These are phyloP conservation scores for Eleutherodactylus coqui DNA, from an alignment of 2,797 vertebrate species.

Conservation along the genomic window DNA sequence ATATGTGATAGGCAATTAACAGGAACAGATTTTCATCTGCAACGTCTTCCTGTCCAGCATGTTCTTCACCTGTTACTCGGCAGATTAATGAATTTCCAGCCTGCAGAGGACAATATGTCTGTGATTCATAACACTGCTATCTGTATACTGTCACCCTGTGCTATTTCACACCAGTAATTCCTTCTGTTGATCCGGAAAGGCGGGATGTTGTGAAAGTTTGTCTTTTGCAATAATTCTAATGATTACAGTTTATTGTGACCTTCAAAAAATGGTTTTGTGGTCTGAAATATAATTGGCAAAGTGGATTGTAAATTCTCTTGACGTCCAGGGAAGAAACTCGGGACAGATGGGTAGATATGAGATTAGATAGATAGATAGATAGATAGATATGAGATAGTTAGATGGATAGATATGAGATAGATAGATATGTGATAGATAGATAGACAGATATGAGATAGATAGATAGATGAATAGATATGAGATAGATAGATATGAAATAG, in stretches of 20 bases:
- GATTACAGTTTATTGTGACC: not conserved
- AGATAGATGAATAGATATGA: not conserved
- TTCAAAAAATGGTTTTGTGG: not conserved
- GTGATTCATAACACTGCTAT: constrained; percentile 34
- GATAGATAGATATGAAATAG: not conserved
- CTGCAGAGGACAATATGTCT: constrained; percentile 58
- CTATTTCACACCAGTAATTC: not conserved
- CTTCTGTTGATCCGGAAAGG: not conserved
- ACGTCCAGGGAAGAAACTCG: not conserved
- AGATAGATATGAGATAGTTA: not conserved
- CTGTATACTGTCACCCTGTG: not conserved
- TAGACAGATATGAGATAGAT: not conserved
- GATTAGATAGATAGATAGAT: not conserved
- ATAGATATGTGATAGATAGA: not conserved
- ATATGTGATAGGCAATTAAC: constrained; percentile 69
- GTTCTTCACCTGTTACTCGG: constrained; percentile 61
- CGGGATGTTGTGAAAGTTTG: not conserved
- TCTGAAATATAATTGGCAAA: not conserved
- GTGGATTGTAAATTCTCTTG: not conserved
- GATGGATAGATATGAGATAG: not conserved
- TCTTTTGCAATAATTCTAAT: not conserved
- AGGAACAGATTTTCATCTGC: constrained; percentile 68
- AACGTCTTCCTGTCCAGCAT: constrained; percentile 66
- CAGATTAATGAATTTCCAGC: constrained; percentile 7
- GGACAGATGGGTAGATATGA: not conserved